Conservation (phyloP, 1,140 invertebrate species). For the Cydia fagiglandana region DNA sequence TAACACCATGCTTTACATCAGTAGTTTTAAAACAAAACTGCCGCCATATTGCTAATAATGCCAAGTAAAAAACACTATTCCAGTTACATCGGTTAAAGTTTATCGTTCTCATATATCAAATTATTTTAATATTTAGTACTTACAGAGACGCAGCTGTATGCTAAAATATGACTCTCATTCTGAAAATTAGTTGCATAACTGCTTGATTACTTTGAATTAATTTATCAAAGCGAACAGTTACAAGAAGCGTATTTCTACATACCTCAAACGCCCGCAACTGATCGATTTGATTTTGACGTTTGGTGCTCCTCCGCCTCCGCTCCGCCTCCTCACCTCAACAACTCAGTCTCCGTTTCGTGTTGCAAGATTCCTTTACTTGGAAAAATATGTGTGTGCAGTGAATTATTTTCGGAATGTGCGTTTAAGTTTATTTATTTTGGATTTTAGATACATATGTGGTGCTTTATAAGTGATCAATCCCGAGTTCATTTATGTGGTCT, state of each 20-base stretch:
- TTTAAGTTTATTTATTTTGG: background rate
- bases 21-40: background rate
- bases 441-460: background rate
- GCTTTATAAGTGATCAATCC: slow-evolving; percentile 9
- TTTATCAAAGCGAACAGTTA: background rate
- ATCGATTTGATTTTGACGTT: slow-evolving; percentile 28
- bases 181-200: too few relatives aligned
- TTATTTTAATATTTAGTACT: too few relatives aligned
- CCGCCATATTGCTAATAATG: slow-evolving; percentile 1
- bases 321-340: slow-evolving; percentile 7
- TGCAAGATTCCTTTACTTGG: slow-evolving; percentile 20
- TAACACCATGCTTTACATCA: background rate
- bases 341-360: background rate
- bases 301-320: background rate
- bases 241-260: background rate
- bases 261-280: background rate
- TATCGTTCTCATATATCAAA: too few relatives aligned
- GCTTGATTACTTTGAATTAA: background rate
- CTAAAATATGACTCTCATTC: too few relatives aligned
- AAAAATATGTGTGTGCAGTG: slow-evolving; percentile 1
- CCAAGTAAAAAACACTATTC: background rate
- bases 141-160: too few relatives aligned
- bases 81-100: background rate
- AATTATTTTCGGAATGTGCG: slow-evolving; percentile 4
- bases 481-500: background rate